phyloP scores from a whole-genome alignment of 2,797 vertebrate species.

The Alfaro cultratus region DNA sequence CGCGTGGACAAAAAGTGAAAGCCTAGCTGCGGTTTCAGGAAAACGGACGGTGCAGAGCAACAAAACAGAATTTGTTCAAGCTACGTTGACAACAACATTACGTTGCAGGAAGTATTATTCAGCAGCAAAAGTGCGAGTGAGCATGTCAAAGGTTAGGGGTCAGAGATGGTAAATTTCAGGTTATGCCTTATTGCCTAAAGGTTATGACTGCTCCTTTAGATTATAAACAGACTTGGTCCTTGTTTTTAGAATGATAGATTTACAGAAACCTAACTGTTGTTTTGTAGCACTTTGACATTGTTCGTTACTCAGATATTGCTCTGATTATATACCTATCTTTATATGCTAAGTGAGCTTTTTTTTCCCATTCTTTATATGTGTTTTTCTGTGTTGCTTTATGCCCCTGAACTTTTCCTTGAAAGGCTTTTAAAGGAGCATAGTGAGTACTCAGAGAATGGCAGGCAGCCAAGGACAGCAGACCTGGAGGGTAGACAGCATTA shows the following conservation, averaged over 20 bases:
- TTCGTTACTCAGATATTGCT: conserved; percentile 3
- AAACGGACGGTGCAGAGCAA: conserved; percentile 2
- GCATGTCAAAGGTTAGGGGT: conserved; percentile 45
- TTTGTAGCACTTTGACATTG: not conserved
- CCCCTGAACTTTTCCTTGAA: conserved; percentile 66
- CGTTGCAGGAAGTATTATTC: not conserved
- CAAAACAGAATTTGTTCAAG: conserved; percentile 43
- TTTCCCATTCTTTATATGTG: conserved; percentile 19
- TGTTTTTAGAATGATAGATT: conserved; percentile 8
- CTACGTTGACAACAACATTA: conserved; percentile 9
- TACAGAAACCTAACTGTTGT: not conserved
- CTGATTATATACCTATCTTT: conserved; percentile 23
- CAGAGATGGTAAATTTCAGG: conserved; percentile 28
- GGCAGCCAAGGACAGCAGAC: conserved; percentile 73
- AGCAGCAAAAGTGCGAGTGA: conserved; percentile 8
- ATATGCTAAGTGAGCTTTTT: conserved; percentile 2
- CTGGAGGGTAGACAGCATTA: conserved; percentile 76
- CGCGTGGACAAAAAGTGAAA: conserved; percentile 16
- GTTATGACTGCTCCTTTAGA: conserved; percentile 14
- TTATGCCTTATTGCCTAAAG: conserved; percentile 30
- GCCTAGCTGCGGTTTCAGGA: conserved; percentile 8
- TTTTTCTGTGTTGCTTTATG: conserved; percentile 38
- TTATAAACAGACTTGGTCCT: not conserved
- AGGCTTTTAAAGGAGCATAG: conserved; percentile 73
- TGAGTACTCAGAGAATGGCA: conserved; percentile 78